Percentiles rank a stretch among this genome's conserved stretches.
phyloP scores from a whole-genome alignment of 1,140 invertebrate species.

The Euwallacea fornicatus region DNA sequence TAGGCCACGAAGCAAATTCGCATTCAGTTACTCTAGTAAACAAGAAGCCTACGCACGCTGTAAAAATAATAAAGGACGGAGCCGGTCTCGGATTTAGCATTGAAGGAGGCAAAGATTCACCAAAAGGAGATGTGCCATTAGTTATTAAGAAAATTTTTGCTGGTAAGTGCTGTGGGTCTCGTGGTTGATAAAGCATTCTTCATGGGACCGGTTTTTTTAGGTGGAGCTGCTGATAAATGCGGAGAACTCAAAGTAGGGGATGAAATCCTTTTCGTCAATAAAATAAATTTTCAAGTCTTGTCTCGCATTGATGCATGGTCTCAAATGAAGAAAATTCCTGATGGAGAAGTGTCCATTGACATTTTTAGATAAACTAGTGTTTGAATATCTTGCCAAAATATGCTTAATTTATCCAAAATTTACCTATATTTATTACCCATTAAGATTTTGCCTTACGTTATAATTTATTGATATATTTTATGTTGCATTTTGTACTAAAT shows the following conservation, averaged over 20 bases:
- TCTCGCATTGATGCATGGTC: conserved; percentile 92
- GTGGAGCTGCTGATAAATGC: conserved; percentile 87
- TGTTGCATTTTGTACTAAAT: conserved; percentile 35
- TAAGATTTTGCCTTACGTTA: conserved; percentile 26
- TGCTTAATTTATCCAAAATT: conserved; percentile 24
- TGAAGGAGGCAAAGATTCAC: conserved; percentile 88
- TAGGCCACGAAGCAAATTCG: conserved; percentile 23
- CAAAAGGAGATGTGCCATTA: conserved; percentile 81
- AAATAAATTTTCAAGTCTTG: conserved; percentile 75
- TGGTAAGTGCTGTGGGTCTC: conserved; percentile 61
- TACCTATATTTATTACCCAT: conserved; percentile 32
- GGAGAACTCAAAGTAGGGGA: conserved; percentile 82
- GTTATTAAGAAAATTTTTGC: conserved; percentile 90
- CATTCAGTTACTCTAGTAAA: conserved; percentile 6
- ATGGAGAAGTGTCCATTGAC: conserved; percentile 67
- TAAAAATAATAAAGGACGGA: conserved; percentile 81
- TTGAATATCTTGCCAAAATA: conserved; percentile 31
- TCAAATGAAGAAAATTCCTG: conserved; percentile 83
- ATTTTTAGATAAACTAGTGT: conserved; percentile 45
- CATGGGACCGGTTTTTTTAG: conserved; percentile 57
- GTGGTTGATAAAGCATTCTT: no score
- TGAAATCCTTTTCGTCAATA: conserved; percentile 83
- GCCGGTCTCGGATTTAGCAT: conserved; percentile 90
- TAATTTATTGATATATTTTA: conserved; percentile 38
- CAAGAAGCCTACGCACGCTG: conserved; percentile 46